Evolutionary conservation across 2,797 vertebrate species (phyloP).

Genomic region (Austrolebias charrua): DNA sequence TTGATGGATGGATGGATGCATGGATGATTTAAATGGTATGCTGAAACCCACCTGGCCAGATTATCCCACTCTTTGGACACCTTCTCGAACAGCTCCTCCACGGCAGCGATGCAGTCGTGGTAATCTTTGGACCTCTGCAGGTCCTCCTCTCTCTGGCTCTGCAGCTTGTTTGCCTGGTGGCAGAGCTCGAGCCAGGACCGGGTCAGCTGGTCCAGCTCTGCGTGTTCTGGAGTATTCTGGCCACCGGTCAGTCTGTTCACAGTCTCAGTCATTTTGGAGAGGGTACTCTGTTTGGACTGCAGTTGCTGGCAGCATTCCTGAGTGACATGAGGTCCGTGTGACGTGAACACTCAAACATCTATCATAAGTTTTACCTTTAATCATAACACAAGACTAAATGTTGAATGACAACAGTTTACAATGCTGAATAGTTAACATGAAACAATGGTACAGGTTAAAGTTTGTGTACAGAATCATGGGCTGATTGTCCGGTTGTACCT

Average conservation of each 20-base stretch:
- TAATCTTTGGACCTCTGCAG: conserved; percentile 88
- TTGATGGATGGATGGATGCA: too few species aligned
- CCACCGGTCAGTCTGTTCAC: conserved; percentile 77
- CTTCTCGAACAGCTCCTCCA: conserved; percentile 90
- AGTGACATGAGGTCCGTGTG: conserved; percentile 49
- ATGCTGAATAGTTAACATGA: background rate
- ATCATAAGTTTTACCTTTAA: conserved; percentile 14
- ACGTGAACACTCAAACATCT: conserved; percentile 13
- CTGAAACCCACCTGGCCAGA: conserved; percentile 85
- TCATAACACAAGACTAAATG: conserved; percentile 2
- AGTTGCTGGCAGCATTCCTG: conserved; percentile 90
- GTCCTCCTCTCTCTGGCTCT: conserved; percentile 88
- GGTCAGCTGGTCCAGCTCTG: conserved; percentile 85
- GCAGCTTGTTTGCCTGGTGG: conserved; percentile 83
- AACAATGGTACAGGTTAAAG: too few species aligned
- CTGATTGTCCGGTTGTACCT: conserved; percentile 73
- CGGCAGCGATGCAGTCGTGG: conserved; percentile 83
- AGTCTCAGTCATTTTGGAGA: conserved; percentile 87
- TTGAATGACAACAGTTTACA: background rate
- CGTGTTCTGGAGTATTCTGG: conserved; percentile 89
- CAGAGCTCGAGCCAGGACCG: conserved; percentile 91
- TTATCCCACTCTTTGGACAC: conserved; percentile 96
- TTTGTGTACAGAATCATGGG: background rate
- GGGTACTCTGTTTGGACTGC: conserved; percentile 83
- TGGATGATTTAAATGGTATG: background rate